Conservation (phyloP, 2,888 invertebrate species). For the Terebella lapidaria region DNA sequence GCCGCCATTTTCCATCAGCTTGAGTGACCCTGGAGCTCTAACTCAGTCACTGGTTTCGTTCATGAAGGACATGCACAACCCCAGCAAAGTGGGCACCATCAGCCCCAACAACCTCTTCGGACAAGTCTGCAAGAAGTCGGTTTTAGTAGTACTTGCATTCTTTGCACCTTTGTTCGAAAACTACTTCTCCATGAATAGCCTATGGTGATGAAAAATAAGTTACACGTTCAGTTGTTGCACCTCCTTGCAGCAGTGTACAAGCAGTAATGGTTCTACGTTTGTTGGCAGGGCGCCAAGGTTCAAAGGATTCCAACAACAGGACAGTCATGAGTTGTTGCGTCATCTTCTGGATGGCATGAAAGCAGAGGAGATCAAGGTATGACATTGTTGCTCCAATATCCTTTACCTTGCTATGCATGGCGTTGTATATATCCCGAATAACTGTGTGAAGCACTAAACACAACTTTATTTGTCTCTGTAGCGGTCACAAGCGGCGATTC, state of each 20-base stretch:
- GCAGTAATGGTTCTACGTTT: too few species aligned
- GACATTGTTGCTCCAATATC: too few species aligned
- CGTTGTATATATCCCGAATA: too few species aligned
- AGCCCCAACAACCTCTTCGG: conserved; percentile 52
- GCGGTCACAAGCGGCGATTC: conserved; percentile 76
- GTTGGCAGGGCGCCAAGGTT: conserved; percentile 73
- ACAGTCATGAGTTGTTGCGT: conserved; percentile 88
- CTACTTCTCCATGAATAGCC: background rate
- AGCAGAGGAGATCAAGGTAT: conserved; percentile 60
- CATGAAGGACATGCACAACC: conserved; percentile 51
- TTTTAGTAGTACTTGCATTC: background rate
- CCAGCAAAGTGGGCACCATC: conserved; percentile 25
- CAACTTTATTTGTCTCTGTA: too few species aligned
- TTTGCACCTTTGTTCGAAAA: background rate
- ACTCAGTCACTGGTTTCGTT: conserved; percentile 50
- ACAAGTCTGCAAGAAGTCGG: conserved; percentile 53
- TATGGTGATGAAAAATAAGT: too few species aligned
- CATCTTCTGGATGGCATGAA: conserved; percentile 84
- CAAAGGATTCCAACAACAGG: conserved; percentile 91
- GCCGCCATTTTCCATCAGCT: conserved; percentile 37
- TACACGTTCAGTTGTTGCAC: too few species aligned
- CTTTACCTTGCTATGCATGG: too few species aligned
- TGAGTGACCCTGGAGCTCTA: conserved; percentile 49
- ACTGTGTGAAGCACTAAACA: too few species aligned
- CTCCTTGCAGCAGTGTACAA: too few species aligned